Evolutionary conservation across 2,888 invertebrate species (phyloP).

Genomic region (Strigamia maritima): DNA sequence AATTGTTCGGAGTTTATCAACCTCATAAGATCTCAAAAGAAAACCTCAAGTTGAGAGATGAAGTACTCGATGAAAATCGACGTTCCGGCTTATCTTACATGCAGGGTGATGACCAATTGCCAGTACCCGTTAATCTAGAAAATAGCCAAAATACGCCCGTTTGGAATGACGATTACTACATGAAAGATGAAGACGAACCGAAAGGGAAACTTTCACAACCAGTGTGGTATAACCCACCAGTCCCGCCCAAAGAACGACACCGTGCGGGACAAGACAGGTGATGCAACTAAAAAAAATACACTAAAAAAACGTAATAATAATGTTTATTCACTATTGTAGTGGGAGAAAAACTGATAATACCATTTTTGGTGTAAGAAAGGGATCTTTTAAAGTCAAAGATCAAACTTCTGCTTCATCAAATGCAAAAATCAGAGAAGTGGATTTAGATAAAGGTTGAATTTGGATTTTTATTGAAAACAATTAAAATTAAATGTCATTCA

Average conservation of each 20-base stretch:
- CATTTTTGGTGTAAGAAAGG: background rate
- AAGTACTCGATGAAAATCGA: background rate
- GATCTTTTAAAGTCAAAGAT: background rate
- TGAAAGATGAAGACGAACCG: background rate
- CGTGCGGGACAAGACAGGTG: background rate
- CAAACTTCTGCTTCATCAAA: background rate
- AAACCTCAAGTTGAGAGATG: background rate
- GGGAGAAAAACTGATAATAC: background rate
- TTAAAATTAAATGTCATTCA: background rate
- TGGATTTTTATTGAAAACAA: background rate
- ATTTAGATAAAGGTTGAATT: constrained; percentile 6
- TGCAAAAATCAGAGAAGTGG: constrained; percentile 2
- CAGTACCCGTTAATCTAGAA: background rate
- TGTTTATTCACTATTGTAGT: background rate
- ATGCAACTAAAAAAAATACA: background rate
- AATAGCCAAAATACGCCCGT: background rate
- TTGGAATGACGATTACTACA: background rate
- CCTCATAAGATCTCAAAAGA: background rate
- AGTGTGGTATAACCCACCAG: background rate
- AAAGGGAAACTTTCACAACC: background rate
- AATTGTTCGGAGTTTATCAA: constrained; percentile 9
- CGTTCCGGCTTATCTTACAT: background rate
- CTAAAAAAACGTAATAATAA: no score
- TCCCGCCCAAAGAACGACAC: background rate
- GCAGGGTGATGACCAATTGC: background rate